These are phyloP conservation scores for Menidia beryllina DNA, from an alignment of 2,113 vertebrate species.

Conservation along the genomic window DNA sequence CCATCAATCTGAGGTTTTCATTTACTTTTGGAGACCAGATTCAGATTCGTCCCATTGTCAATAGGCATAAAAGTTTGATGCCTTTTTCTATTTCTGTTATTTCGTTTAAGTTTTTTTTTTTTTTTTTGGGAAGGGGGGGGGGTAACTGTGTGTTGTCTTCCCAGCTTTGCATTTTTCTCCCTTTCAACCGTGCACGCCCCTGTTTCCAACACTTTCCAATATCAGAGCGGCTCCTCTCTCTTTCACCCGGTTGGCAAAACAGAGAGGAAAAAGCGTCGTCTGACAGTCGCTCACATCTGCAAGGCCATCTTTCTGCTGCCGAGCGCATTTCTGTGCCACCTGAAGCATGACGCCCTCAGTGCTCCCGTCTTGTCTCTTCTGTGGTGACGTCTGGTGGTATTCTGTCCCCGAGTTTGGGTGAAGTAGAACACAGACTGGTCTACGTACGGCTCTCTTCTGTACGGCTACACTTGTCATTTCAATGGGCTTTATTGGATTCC, in stretches of 20 bases:
- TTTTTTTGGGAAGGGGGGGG: no score
- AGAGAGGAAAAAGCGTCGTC: conserved; percentile 35
- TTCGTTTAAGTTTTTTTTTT: not conserved
- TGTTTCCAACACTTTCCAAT: conserved; percentile 3
- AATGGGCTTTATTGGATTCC: conserved; percentile 2
- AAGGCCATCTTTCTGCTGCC: conserved; percentile 74
- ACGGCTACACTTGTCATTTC: conserved; percentile 57
- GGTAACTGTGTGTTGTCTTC: not conserved
- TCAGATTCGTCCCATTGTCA: no score
- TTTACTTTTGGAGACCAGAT: not conserved
- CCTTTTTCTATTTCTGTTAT: not conserved
- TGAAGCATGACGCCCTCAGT: conserved; percentile 59
- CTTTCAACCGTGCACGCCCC: conserved; percentile 37
- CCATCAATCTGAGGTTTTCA: not conserved
- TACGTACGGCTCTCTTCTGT: conserved; percentile 46
- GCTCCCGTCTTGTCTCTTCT: conserved; percentile 69
- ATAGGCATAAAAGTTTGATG: not conserved
- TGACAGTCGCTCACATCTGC: conserved; percentile 21
- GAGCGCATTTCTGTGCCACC: conserved; percentile 57
- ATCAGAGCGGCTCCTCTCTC: conserved; percentile 19
- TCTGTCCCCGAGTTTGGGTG: conserved; percentile 49
- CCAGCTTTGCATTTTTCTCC: conserved; percentile 11
- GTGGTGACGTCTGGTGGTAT: conserved; percentile 72
- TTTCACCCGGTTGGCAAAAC: conserved; percentile 5
- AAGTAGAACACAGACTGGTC: conserved; percentile 31